Evolutionary conservation across 1,140 invertebrate species (phyloP), one percentile per base, ranked within the genome.

Genomic region (Ephestia elutella): DNA sequence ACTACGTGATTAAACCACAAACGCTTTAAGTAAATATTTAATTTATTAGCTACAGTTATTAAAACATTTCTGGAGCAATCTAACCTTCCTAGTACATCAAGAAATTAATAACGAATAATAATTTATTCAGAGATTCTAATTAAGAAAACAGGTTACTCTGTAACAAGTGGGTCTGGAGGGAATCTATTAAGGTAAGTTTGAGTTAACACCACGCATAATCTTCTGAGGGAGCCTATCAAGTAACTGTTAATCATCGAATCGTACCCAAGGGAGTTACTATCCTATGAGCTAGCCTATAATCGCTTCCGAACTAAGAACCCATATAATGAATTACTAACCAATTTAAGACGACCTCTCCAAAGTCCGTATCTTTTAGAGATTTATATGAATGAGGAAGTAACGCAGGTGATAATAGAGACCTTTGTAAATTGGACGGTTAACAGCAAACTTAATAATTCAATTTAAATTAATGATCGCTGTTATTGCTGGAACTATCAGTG

Each of bases 381-480:
- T 15, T 8, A 18, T 3, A 17, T 18, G 38, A 21, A 20, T 19
- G 18, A 48, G 11, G 15, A 17, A 30, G 21, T 15, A 49, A n/a
- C 21, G 18, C 13, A 9, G 48, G 56, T 21, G 21, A 11, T 21
- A 54, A 25, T 11, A 25, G 19, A 56, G 54, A 30, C n/a, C 59
- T 44, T 35, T 18, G 0, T 5, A 53, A 7, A 44, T n/a, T 56
- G 59, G 59, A n/a, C 15, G 50, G 21, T 18, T 19, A 17, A 21
- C 38, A 11, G 32, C 63, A 64, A 75, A 77, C 66, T 77, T 72
- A 70, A 80, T 75, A 78, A 78, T 75, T 79, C 73, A 75, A 79
- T 80, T 73, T 68, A 73, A 74, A 78, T 78, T 80, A 75, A 78
- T 72, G 74, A 73, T 70, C 59, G 56, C 57, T 35, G 71, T 72